Base-by-base conservation (phyloP, 2,888 invertebrate genomes). In the Netelia virgata region DNA sequence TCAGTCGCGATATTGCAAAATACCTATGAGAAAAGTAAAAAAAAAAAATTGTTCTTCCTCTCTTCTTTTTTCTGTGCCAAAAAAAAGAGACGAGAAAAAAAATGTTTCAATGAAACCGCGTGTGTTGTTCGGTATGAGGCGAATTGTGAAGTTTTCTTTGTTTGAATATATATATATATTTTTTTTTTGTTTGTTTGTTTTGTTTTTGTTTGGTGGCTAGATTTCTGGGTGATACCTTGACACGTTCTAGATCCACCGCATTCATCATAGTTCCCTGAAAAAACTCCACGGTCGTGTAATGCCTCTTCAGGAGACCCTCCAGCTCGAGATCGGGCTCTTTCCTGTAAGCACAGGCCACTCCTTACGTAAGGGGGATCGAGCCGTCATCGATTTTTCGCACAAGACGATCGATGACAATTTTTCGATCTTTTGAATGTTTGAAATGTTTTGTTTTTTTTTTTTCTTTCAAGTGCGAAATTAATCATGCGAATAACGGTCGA, bases 221-320 rank as follows among this genome's bases (percentile, higher is more conserved):
- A 87, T 90, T 88, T 87, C 86, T 88, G 88, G 73, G 94, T 91
- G 95, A 95, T 98, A 98, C 98, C 98, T 99, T 99, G 95, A 99
- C 99, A 95, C 99, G 96, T 95, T 99, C 98, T 96, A 99, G 97
- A 96, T 99, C 99, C 95, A 99, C 98, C 94, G 99, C 99, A 96
- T 99, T 99, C 99, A 99, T 99, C 96, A 99, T 99, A 94, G 99
- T 99, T 95, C 99, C 99, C 97, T 99, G 99, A 97, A 99, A 99
- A 97, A 99, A 99, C 97, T 99, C 98, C 96, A 99, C 99, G 94
- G 99, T 99, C 94, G 99, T 99, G 96, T 99, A 99, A 97, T 99
- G 99, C 94, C 99, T 97, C 96, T 99, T 99, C 95, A 99, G 98
- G 94, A 99, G 97, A 95, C 99, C 99, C 95, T 99, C 99, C 96